A percentile compares a stretch with the other conserved stretches of the same genome.
Evolutionary conservation across 2,888 invertebrate species (phyloP).

Genomic region (Choreutis nemorana): DNA sequence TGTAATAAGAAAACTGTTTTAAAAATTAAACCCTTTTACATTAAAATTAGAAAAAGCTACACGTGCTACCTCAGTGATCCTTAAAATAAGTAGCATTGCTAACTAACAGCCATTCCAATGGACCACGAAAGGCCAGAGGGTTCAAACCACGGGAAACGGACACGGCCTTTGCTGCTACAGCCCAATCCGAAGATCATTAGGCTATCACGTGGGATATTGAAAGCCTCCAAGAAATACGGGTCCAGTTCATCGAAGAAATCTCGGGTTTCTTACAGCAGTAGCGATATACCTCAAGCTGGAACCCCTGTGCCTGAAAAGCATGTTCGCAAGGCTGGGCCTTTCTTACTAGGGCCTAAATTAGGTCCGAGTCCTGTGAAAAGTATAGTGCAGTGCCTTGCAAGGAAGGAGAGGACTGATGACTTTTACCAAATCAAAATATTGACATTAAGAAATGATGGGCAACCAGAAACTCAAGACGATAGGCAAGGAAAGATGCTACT

Average conservation of each 20-base stretch:
- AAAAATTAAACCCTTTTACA: background rate
- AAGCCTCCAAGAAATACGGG: slow-evolving; percentile 33
- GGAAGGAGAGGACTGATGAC: slow-evolving; percentile 73
- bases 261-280: slow-evolving; percentile 33
- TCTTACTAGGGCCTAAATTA: slow-evolving; percentile 72
- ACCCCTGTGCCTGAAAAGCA: slow-evolving; percentile 60
- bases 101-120: slow-evolving; percentile 33
- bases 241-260: slow-evolving; percentile 27
- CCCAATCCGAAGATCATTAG: slow-evolving; percentile 48
- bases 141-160: slow-evolving; percentile 49
- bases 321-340: slow-evolving; percentile 72
- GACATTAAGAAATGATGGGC: slow-evolving; percentile 55
- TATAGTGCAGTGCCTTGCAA: slow-evolving; percentile 78
- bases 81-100: background rate
- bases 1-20: no score
- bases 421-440: slow-evolving; percentile 76
- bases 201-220: slow-evolving; percentile 34
- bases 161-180: slow-evolving; percentile 51
- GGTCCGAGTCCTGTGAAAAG: slow-evolving; percentile 79
- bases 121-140: slow-evolving; percentile 49
- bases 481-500: slow-evolving; percentile 80
- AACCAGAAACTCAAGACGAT: slow-evolving; percentile 75
- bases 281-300: slow-evolving; percentile 54
- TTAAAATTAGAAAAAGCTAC: background rate
- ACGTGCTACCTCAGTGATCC: slow-evolving; percentile 3